Conservation (phyloP, 1,140 invertebrate genomes). For the Aphaenogaster rudis region DNA sequence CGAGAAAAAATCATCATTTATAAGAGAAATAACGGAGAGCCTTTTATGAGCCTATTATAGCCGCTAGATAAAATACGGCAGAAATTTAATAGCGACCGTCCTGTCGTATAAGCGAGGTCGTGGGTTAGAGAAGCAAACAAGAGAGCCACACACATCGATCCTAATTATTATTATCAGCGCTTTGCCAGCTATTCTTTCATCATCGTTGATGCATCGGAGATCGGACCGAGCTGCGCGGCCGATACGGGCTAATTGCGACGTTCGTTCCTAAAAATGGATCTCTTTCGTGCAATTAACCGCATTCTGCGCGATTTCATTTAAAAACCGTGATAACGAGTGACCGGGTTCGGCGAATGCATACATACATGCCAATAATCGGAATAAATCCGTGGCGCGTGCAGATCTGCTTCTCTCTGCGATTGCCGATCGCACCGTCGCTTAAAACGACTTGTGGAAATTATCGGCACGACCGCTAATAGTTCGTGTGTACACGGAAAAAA, state of each 20-base stretch:
- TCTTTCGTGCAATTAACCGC: conserved; percentile 42
- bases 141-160: conserved; percentile 68
- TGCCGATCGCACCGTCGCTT: neutral
- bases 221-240: neutral
- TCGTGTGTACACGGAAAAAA: neutral
- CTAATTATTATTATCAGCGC: conserved; percentile 74
- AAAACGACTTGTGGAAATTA: conserved; percentile 37
- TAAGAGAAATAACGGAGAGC: neutral
- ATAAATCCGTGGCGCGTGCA: conserved; percentile 32
- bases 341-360: conserved; percentile 5
- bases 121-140: conserved; percentile 75
- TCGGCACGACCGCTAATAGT: conserved; percentile 8
- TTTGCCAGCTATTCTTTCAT: conserved; percentile 70
- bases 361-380: neutral
- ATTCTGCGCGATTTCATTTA: conserved; percentile 44
- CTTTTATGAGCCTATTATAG: conserved; percentile 67
- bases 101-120: conserved; percentile 54
- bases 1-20: neutral
- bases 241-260: conserved; percentile 53
- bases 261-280: conserved; percentile 61
- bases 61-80: conserved; percentile 51
- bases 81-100: conserved; percentile 59
- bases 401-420: conserved; percentile 4
- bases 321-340: conserved; percentile 53
- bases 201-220: conserved; percentile 67